Conservation (phyloP, 2,888 invertebrate genomes). For the Allolobophora icterica region DNA sequence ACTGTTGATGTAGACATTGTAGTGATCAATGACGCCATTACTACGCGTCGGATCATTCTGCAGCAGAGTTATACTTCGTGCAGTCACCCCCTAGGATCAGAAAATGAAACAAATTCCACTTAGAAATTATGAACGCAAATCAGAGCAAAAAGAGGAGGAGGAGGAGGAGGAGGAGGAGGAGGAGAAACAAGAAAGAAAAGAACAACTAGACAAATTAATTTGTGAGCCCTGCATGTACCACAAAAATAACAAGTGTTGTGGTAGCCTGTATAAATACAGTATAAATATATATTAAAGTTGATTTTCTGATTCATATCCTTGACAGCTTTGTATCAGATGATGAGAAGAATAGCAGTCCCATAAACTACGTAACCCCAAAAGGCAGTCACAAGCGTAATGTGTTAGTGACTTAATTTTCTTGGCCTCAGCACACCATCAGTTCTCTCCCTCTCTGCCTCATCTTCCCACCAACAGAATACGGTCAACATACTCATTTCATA, state of each 20-base stretch:
- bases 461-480: too few relatives aligned
- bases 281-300: too few relatives aligned
- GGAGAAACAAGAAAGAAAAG: neutral
- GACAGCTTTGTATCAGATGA: too few relatives aligned
- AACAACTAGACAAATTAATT: too few relatives aligned
- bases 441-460: neutral
- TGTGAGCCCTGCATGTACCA: too few relatives aligned
- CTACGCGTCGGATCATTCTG: conserved; percentile 53
- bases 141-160: neutral
- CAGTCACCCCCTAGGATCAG: conserved; percentile 19
- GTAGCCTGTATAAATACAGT: too few relatives aligned
- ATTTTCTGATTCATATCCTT: too few relatives aligned
- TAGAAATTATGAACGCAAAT: neutral
- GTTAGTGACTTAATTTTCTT: neutral
- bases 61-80: conserved; percentile 52
- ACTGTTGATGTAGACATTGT: conserved; percentile 58
- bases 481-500: too few relatives aligned
- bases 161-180: neutral
- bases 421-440: neutral
- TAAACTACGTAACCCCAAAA: too few relatives aligned
- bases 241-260: too few relatives aligned
- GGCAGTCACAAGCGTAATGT: neutral
- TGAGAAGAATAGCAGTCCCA: too few relatives aligned
- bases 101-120: neutral
- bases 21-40: conserved; percentile 58